phyloP scores from a whole-genome alignment of 2,797 vertebrate genomes.

The Cottoperca gobio region DNA sequence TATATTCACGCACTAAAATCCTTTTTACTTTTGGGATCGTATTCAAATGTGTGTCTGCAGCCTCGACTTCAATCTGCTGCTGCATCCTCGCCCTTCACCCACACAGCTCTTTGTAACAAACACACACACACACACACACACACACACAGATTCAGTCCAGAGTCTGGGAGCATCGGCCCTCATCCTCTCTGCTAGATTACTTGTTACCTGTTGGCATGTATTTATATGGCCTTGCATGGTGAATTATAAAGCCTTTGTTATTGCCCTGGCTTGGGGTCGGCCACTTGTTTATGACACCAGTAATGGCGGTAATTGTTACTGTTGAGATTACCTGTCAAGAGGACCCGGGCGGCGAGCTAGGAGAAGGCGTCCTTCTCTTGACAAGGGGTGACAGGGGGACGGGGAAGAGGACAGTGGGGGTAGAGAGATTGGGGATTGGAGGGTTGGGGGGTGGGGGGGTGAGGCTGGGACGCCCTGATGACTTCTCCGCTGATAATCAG shows the following conservation, averaged over 20 bases:
- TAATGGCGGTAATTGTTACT: slow-evolving; percentile 99
- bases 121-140: too few relatives aligned
- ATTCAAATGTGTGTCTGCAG: slow-evolving; percentile 32
- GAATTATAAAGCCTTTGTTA: slow-evolving; percentile 97
- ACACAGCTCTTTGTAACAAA: background rate
- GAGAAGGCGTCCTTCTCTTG: slow-evolving; percentile 94
- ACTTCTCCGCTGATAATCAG: slow-evolving; percentile 99
- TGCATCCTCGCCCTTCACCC: slow-evolving; percentile 5
- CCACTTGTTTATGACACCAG: slow-evolving; percentile 99
- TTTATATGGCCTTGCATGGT: slow-evolving; percentile 89
- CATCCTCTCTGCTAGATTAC: slow-evolving; percentile 86
- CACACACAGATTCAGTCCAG: slow-evolving; percentile 14
- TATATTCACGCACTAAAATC: slow-evolving; percentile 1
- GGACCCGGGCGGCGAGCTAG: slow-evolving; percentile 78
- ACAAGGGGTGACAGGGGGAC: slow-evolving; percentile 98
- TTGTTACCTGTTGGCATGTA: slow-evolving; percentile 96
- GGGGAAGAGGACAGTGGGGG: slow-evolving; percentile 55
- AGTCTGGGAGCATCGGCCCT: slow-evolving; percentile 7
- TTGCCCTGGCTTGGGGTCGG: slow-evolving; percentile 89
- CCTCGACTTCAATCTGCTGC: slow-evolving; percentile 3
- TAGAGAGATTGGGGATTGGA: slow-evolving; percentile 50
- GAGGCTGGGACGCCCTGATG: slow-evolving; percentile 85
- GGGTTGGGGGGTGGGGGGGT: slow-evolving; percentile 12
- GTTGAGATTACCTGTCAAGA: slow-evolving; percentile 99
- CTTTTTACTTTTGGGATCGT: slow-evolving; percentile 19